Evolutionary conservation across 64 coral and sea anemone genomes (phyloP).

Genomic region (Astreopora myriophthalma): DNA sequence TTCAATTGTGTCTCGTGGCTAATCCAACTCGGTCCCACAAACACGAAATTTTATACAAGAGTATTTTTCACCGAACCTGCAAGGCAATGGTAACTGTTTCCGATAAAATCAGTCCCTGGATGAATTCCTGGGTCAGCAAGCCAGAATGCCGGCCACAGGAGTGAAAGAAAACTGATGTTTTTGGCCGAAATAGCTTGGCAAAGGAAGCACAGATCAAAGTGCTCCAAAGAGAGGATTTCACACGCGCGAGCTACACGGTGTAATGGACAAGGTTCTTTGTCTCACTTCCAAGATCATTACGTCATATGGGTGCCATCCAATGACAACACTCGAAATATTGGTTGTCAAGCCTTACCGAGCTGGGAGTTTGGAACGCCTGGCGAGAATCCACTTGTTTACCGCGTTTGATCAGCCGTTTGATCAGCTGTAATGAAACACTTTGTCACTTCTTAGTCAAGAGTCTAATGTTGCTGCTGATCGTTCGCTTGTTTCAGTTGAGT

Average conservation of each 20-base stretch:
- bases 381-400: background rate
- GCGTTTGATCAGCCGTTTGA: background rate
- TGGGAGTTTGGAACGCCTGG: background rate
- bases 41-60: background rate
- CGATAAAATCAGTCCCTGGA: slow-evolving; percentile 92
- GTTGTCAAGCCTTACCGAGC: background rate
- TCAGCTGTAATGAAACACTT: background rate
- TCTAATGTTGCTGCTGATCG: no score
- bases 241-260: background rate
- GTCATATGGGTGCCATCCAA: background rate
- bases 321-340: background rate
- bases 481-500: no score
- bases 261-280: slow-evolving; percentile 33
- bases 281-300: slow-evolving; percentile 30
- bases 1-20: background rate
- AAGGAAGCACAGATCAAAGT: slow-evolving; percentile 19
- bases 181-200: background rate
- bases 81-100: slow-evolving; percentile 94
- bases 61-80: slow-evolving; percentile 59
- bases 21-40: background rate
- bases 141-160: slow-evolving; percentile 58
- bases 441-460: background rate
- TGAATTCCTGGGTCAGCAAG: slow-evolving; percentile 84
- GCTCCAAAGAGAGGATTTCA: background rate
- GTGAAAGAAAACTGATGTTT: background rate